These are phyloP conservation scores for Oreochromis aureus DNA, from an alignment of 2,113 vertebrate genomes.

Conservation along the genomic window DNA sequence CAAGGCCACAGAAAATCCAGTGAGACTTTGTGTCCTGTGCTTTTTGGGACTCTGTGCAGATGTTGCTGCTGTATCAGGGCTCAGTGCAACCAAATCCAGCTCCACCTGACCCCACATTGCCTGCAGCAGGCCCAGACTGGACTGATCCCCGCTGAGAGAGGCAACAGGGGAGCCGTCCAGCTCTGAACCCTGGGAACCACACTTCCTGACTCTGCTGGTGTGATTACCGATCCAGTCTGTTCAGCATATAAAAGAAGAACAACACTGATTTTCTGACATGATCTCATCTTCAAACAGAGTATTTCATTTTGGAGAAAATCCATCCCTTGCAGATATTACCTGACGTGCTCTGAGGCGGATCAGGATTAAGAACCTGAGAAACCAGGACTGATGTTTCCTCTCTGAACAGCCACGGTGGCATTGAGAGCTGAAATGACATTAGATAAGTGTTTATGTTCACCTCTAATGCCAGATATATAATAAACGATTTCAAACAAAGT, in stretches of 20 bases:
- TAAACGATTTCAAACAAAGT: too few relatives aligned
- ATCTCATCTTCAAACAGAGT: neutral
- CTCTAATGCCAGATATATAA: too few relatives aligned
- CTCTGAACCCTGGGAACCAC: slow-evolving; percentile 6
- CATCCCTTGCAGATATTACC: slow-evolving; percentile 23
- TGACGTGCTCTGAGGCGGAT: slow-evolving; percentile 59
- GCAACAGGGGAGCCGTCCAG: slow-evolving; percentile 55
- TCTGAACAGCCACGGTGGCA: slow-evolving; percentile 72
- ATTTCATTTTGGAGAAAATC: neutral
- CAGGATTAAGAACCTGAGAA: slow-evolving; percentile 78
- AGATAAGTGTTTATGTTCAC: too few relatives aligned
- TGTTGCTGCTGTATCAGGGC: slow-evolving; percentile 37
- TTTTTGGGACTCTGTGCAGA: neutral
- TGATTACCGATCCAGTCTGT: slow-evolving; percentile 22
- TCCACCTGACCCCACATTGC: slow-evolving; percentile 82
- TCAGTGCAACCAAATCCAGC: slow-evolving; percentile 77
- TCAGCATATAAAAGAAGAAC: neutral
- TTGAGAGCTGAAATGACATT: slow-evolving; percentile 82
- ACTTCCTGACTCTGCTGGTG: slow-evolving; percentile 25
- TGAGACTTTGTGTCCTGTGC: slow-evolving; percentile 68
- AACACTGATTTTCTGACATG: neutral
- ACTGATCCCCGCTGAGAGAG: slow-evolving; percentile 53
- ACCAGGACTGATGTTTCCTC: slow-evolving; percentile 42
- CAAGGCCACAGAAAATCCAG: slow-evolving; percentile 85
- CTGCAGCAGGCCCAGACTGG: slow-evolving; percentile 80